Conservation (phyloP, 1,140 invertebrate genomes). For the Nephotettix cincticeps region DNA sequence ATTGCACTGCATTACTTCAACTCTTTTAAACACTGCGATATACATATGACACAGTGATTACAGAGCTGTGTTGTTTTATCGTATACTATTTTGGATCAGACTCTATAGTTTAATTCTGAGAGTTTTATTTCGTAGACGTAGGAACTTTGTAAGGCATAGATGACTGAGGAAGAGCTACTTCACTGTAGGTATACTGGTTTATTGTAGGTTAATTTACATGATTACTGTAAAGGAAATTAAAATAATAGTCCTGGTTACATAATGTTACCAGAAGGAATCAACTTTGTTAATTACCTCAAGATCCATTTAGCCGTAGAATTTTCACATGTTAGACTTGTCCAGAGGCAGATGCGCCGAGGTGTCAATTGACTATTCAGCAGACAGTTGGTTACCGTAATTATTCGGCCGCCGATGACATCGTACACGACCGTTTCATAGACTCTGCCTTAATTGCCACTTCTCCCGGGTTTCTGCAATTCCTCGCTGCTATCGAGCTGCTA, state of each 20-base stretch:
- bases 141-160: too few relatives aligned
- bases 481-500: background rate
- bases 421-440: background rate
- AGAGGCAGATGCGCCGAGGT: background rate
- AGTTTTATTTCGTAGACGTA: too few relatives aligned
- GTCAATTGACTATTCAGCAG: slow-evolving; percentile 9
- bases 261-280: background rate
- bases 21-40: too few relatives aligned
- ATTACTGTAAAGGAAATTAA: background rate
- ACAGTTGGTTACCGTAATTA: background rate
- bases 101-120: too few relatives aligned
- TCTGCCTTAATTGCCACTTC: background rate
- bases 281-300: too few relatives aligned
- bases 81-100: too few relatives aligned
- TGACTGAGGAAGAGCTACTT: too few relatives aligned
- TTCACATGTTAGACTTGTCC: background rate
- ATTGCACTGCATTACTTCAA: too few relatives aligned
- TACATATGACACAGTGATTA: too few relatives aligned
- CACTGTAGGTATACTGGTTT: too few relatives aligned
- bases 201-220: too few relatives aligned
- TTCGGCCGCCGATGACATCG: slow-evolving; percentile 11
- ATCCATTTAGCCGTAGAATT: background rate
- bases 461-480: slow-evolving; percentile 1
- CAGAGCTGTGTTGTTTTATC: too few relatives aligned
- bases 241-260: background rate